Base-by-base conservation (phyloP, 1,140 invertebrate species). In the Meteorus sp. region DNA sequence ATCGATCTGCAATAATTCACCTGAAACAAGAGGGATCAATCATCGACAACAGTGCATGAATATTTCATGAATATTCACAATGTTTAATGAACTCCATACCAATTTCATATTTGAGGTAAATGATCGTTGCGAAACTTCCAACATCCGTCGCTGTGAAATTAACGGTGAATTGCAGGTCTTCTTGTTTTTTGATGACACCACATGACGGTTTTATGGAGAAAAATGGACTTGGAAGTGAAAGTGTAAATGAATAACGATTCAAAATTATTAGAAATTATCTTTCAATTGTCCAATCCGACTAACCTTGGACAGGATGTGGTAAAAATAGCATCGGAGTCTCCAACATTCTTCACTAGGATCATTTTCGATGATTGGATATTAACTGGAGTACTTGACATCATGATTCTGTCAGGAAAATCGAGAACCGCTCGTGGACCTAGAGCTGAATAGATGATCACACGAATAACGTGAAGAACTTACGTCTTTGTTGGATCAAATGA, bases 361-460 rank as follows among this genome's bases (percentile, higher is more conserved):
- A 67, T 62, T 51, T 75, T 74, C 19, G 69, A 65, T 1, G 75
- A 70, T 4, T 54, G 1, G 13, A 82, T 67, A 58, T 80, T 82
- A 0, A 82, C 73, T 1, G 76, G 71, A 25, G 75, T 76, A 0
- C 57, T 48, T 11, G 72, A 74, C 29, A 83, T 43, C 7, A 68
- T 57, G n/a, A 84, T 75, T 5, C 51, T 33, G 67, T 84, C 83
- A 1, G 83, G 82, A 43, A 82, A 68, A 55, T 82, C 74, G 3
- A 83, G 59, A 7, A 83, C 56, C 3, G 79, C 72, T 59, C 78
- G 66, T 4, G 73, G 66, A 2, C 78, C 77, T 20, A 83, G 68
- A 2, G 74, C 82, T 81, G 31, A 15, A 66, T 41, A 45, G 20
- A 50, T 27, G n/a, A 2, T 3, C n/a, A 33, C 9, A 31, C 11